Percentiles rank a stretch among this genome's conserved stretches.
Conservation (phyloP, 2,888 invertebrate genomes). For the Opisthograptis luteolata region DNA sequence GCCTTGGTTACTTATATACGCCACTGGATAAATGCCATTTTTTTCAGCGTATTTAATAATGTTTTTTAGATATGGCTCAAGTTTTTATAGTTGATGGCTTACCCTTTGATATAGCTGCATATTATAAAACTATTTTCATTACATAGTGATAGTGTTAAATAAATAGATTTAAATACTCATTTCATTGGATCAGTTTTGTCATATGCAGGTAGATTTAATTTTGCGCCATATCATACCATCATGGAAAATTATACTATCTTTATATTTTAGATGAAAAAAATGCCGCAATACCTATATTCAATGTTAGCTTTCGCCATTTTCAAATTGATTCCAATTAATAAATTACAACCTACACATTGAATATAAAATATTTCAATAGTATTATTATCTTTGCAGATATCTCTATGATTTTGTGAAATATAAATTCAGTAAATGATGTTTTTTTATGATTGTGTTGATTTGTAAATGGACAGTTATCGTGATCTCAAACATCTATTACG, state of each 20-base stretch:
- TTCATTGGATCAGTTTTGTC: too few relatives aligned
- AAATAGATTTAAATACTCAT: too few relatives aligned
- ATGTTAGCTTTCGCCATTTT: neutral
- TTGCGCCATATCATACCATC: too few relatives aligned
- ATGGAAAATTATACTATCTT: too few relatives aligned
- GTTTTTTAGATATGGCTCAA: neutral
- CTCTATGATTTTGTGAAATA: neutral
- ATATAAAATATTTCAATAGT: slow-evolving; percentile 10
- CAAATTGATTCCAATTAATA: neutral
- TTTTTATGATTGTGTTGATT: slow-evolving; percentile 19
- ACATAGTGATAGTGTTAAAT: too few relatives aligned
- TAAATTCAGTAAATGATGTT: neutral
- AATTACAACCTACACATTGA: neutral
- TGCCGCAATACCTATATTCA: too few relatives aligned
- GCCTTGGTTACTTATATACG: too few relatives aligned
- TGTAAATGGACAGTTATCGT: slow-evolving; percentile 12
- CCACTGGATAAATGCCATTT: too few relatives aligned
- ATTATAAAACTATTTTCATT: neutral
- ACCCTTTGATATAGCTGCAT: neutral
- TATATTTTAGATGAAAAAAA: too few relatives aligned
- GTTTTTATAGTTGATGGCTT: neutral
- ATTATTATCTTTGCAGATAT: neutral
- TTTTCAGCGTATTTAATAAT: neutral
- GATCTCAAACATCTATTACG: slow-evolving; percentile 25
- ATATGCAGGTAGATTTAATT: neutral